phyloP scores from a whole-genome alignment of 1,140 invertebrate genomes.

The Meloidogyne hapla region DNA sequence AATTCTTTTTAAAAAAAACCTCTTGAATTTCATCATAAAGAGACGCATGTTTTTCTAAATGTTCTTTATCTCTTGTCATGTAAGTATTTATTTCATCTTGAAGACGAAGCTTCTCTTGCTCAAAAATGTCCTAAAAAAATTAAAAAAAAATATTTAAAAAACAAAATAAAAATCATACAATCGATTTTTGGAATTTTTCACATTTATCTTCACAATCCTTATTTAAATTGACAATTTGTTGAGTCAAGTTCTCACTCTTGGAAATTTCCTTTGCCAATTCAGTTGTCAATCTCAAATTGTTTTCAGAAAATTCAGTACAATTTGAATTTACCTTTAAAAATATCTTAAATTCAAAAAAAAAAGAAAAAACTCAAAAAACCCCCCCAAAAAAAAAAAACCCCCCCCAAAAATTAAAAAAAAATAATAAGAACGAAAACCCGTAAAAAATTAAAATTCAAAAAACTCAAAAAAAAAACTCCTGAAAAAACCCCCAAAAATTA shows the following conservation, averaged over 20 bases:
- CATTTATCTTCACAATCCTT: not conserved
- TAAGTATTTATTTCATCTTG: slow-evolving; percentile 25
- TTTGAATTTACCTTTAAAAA: not conserved
- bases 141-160: not conserved
- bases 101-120: slow-evolving; percentile 35
- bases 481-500: too few relatives aligned
- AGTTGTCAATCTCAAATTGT: slow-evolving; percentile 9
- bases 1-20: slow-evolving; percentile 11
- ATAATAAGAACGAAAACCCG: too few relatives aligned
- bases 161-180: slow-evolving; percentile 10
- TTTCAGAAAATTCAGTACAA: slow-evolving; percentile 12
- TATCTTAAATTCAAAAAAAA: not conserved
- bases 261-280: slow-evolving; percentile 17
- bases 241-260: slow-evolving; percentile 17
- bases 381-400: too few relatives aligned
- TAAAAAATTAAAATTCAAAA: too few relatives aligned
- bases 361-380: too few relatives aligned
- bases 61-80: slow-evolving; percentile 30
- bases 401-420: too few relatives aligned
- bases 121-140: slow-evolving; percentile 23
- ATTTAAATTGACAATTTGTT: slow-evolving; percentile 16
- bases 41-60: slow-evolving; percentile 23
- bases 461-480: too few relatives aligned
- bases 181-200: slow-evolving; percentile 21
- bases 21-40: slow-evolving; percentile 40